Base-by-base conservation (phyloP, 2,888 invertebrate species). In the Kuschelorhynchus macadamiae region DNA sequence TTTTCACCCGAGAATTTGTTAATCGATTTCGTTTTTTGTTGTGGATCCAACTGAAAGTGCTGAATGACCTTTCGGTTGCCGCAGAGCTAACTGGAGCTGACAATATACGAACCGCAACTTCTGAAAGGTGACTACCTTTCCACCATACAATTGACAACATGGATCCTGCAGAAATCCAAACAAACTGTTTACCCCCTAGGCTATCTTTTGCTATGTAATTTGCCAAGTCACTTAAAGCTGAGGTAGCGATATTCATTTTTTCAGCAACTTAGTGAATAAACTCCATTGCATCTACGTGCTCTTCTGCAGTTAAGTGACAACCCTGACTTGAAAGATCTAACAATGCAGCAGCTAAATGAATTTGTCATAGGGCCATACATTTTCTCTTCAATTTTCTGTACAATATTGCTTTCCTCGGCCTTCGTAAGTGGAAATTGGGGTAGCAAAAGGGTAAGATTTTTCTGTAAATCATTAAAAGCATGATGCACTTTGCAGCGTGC, bases 21-120 rank as follows among this genome's bases (percentile, higher is more conserved):
- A 36, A 36, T 7, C 2, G 3, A 11, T 36, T 36, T 3, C 36
- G 11, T 36, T 36, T 36, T 36, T 36, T 36, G 12, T 36, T 36
- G 12, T 36, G 36, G 11, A 36, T 36, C 36, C 36, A 36, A 36
- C 36, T 36, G 9, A 32, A 36, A 36, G 36, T 36, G 11, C 36
- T 36, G 36, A 36, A 36, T 36, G 12, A 9, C n/a, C 12, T 11
- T 12, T 36, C 36, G 11, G 36, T 36, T 36, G 36, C 36, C 3
- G 36, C 36, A 11, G 36, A 36, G 36, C 25, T 25, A 25, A 25
- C 25, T 25, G 4, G 25, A 25, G 25, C 25, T 25, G 25, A 25
- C 7, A 25, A 25, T 25, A 25, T 25, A 25, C 25, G 7, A 5
- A 25, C 25, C 3, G 25, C 25, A 25, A 25, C 25, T 25, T 25